These are phyloP conservation scores for Crotalus tigris DNA, from an alignment of 2,113 vertebrate genomes.

Conservation along the genomic window DNA sequence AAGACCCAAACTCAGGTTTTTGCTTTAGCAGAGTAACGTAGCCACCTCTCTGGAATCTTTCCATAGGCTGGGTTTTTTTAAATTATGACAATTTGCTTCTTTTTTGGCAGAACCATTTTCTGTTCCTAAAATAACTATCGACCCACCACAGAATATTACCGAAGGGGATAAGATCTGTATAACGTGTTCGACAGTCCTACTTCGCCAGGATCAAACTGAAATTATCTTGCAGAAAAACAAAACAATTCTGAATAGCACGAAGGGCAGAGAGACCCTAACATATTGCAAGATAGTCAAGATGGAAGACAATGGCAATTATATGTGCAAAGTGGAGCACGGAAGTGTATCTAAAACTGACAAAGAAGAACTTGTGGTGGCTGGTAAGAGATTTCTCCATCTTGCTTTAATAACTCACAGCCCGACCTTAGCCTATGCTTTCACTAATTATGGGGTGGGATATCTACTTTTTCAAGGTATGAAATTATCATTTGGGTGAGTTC, in stretches of 20 bases:
- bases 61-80: background rate
- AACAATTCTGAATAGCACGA: slow-evolving; percentile 60
- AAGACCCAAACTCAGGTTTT: background rate
- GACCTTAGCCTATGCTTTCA: background rate
- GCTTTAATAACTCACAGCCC: background rate
- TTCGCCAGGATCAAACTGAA: slow-evolving; percentile 39
- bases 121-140: slow-evolving; percentile 60
- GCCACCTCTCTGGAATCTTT: background rate
- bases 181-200: slow-evolving; percentile 61
- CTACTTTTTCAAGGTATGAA: background rate
- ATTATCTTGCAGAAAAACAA: slow-evolving; percentile 74
- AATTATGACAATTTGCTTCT: background rate
- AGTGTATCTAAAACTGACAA: slow-evolving; percentile 68
- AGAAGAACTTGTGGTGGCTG: slow-evolving; percentile 65
- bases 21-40: background rate
- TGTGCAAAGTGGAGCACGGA: slow-evolving; percentile 72
- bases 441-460: background rate
- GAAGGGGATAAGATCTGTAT: slow-evolving; percentile 69
- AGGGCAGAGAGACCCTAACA: background rate
- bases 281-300: slow-evolving; percentile 63
- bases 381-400: slow-evolving; percentile 52
- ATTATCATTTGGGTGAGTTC: background rate
- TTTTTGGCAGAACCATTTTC: slow-evolving; percentile 69
- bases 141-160: slow-evolving; percentile 45
- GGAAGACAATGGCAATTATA: slow-evolving; percentile 68